Evolutionary conservation across 2,888 invertebrate species (phyloP).

Genomic region (Erynnis tages): DNA sequence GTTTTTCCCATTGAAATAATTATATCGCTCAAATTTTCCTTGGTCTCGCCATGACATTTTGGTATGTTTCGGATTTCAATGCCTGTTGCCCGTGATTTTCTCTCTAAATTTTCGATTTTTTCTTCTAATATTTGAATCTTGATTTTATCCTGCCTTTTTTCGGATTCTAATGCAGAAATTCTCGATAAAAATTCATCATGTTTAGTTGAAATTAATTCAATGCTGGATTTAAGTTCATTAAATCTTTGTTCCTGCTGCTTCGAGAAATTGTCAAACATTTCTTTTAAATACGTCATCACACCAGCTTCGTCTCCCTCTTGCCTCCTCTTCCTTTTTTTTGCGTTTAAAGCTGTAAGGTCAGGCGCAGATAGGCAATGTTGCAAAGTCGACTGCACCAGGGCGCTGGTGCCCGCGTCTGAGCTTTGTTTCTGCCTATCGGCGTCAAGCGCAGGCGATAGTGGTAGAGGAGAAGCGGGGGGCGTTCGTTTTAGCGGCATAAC

Average conservation of each 20-base stretch:
- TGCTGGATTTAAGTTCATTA: not conserved
- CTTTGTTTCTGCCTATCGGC: too few species aligned
- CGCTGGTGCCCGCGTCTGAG: too few species aligned
- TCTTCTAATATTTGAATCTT: not conserved
- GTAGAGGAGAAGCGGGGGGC: not conserved
- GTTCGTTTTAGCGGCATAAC: not conserved
- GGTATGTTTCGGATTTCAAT: not conserved
- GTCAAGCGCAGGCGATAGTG: not conserved
- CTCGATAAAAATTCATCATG: not conserved
- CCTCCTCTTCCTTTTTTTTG: not conserved
- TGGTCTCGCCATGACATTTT: not conserved
- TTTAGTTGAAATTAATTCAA: not conserved
- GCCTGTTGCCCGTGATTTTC: not conserved
- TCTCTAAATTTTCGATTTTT: not conserved
- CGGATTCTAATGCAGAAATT: not conserved
- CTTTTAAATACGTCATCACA: not conserved
- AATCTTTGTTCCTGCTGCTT: not conserved
- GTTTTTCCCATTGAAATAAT: not conserved
- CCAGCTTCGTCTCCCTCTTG: not conserved
- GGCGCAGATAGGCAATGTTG: not conserved
- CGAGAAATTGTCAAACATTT: not conserved
- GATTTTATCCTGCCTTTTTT: not conserved
- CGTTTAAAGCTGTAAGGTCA: not conserved
- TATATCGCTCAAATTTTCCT: not conserved
- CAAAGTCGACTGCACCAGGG: not conserved